Conservation (phyloP, 2,888 invertebrate species). For the Cantharis nigra region DNA sequence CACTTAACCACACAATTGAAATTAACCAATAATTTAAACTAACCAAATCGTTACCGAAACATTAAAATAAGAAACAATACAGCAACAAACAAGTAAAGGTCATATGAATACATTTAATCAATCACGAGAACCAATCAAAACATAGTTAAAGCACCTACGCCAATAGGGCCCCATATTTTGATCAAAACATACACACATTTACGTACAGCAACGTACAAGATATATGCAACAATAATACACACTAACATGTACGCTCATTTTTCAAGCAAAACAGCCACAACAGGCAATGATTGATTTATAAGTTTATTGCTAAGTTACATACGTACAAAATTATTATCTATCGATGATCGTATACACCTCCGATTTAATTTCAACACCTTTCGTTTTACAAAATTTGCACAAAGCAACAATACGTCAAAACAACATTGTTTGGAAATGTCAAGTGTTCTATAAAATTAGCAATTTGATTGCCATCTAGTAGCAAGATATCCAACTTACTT, state of each 20-base stretch:
- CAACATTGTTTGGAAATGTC: background rate
- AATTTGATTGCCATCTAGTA: background rate
- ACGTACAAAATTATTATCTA: background rate
- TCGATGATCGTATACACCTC: background rate
- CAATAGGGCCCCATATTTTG: constrained; percentile 37
- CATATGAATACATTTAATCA: constrained; percentile 49
- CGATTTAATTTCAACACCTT: background rate
- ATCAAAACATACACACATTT: constrained; percentile 37
- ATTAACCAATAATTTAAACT: constrained; percentile 3
- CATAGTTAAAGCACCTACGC: constrained; percentile 30
- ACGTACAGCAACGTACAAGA: constrained; percentile 36
- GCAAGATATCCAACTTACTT: background rate
- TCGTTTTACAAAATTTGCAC: background rate
- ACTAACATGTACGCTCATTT: background rate
- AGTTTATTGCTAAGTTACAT: background rate
- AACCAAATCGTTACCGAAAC: constrained; percentile 11
- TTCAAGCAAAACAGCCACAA: background rate
- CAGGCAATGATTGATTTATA: background rate
- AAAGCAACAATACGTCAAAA: background rate
- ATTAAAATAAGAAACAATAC: constrained; percentile 33
- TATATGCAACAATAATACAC: constrained; percentile 36
- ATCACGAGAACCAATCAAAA: constrained; percentile 39
- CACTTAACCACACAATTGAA: background rate
- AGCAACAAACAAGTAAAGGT: constrained; percentile 45
- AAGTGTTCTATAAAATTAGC: background rate